Percentiles rank a stretch among this genome's conserved stretches.
phyloP scores from a whole-genome alignment of 2,113 vertebrate species.

The Illadopsis cleaveri region DNA sequence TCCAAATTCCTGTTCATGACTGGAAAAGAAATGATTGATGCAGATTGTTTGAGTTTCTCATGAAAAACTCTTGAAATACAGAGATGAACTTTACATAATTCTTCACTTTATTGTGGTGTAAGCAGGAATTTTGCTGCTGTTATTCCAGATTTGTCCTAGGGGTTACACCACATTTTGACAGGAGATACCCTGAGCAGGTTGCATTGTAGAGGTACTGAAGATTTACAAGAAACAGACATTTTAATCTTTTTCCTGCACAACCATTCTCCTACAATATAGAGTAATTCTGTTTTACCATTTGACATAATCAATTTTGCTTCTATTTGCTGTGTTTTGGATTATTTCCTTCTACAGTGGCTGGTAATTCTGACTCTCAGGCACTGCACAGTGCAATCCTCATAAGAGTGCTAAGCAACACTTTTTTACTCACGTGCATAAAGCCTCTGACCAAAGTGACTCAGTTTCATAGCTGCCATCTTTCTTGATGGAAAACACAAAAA shows the following conservation, averaged over 20 bases:
- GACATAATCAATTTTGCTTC: background rate
- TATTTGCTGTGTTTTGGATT: background rate
- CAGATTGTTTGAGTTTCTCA: background rate
- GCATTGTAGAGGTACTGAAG: background rate
- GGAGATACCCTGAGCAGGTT: background rate
- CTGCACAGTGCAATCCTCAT: background rate
- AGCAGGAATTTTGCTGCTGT: background rate
- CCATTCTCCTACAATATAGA: background rate
- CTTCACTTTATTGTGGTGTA: background rate
- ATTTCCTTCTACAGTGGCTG: background rate
- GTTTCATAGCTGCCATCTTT: background rate
- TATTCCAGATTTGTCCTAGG: background rate
- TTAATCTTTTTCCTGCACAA: background rate
- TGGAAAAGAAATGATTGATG: background rate
- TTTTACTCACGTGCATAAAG: background rate
- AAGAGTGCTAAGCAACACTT: background rate
- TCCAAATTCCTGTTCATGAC: background rate
- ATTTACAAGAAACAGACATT: background rate
- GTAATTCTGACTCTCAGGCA: background rate
- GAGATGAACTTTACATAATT: background rate
- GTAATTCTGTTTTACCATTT: background rate
- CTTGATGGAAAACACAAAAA: background rate
- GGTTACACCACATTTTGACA: background rate
- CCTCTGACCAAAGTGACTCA: background rate
- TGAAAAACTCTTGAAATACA: background rate